Evolutionary conservation across 2,113 vertebrate species (phyloP).

Genomic region (Perccottus glenii): DNA sequence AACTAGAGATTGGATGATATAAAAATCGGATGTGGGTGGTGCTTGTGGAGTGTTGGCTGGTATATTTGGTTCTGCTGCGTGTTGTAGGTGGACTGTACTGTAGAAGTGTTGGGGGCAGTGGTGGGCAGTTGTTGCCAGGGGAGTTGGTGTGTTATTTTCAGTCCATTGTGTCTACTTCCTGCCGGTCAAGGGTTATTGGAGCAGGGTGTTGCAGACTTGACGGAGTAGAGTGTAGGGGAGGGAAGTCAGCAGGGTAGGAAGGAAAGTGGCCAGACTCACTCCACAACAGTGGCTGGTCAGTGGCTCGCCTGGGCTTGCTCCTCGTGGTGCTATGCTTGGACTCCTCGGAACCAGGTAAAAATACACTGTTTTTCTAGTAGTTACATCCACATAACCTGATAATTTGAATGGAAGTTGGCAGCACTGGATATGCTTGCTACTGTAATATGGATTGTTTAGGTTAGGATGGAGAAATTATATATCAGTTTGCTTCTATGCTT

Average conservation of each 20-base stretch:
- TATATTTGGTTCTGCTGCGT: slow-evolving; percentile 58
- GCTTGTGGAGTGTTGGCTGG: slow-evolving; percentile 31
- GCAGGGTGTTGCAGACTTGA: slow-evolving; percentile 85
- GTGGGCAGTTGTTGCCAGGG: slow-evolving; percentile 73
- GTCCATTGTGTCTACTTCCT: slow-evolving; percentile 95
- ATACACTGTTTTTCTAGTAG: neutral
- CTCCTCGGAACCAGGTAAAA: slow-evolving; percentile 65
- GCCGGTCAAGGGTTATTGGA: slow-evolving; percentile 91
- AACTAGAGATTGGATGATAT: slow-evolving; percentile 7
- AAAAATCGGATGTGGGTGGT: slow-evolving; percentile 44
- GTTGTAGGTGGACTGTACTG: slow-evolving; percentile 46
- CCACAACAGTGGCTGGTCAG: slow-evolving; percentile 57
- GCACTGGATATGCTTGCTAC: neutral
- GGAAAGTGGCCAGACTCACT: slow-evolving; percentile 77
- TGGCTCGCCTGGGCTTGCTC: slow-evolving; percentile 27
- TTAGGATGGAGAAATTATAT: neutral
- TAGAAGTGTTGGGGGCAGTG: slow-evolving; percentile 42
- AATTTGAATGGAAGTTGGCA: neutral
- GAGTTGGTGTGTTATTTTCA: slow-evolving; percentile 90
- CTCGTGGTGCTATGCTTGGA: slow-evolving; percentile 45
- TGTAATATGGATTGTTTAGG: neutral
- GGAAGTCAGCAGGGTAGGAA: slow-evolving; percentile 71
- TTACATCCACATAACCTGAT: neutral
- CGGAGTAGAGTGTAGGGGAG: slow-evolving; percentile 68
- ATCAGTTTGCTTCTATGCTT: neutral